Evolutionary conservation across 35 echinoderm and acorn worm genomes (phyloP).

Genomic region (Holothuria glaberrima): DNA sequence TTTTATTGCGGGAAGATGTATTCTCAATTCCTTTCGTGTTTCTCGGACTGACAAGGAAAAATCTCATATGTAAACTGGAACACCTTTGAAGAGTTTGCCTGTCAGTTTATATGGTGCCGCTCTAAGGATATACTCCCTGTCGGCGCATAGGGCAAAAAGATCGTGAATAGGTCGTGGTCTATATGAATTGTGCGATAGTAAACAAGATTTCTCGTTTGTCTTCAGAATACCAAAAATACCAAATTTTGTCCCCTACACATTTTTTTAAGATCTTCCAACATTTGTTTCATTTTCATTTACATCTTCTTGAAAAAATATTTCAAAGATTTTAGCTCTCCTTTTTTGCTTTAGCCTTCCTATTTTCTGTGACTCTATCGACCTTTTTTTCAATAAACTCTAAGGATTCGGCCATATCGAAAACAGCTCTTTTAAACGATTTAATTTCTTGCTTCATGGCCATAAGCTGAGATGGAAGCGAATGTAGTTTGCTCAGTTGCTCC

Average conservation of each 20-base stretch:
- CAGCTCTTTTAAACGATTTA: not conserved
- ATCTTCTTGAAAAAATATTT: not conserved
- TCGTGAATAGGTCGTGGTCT: not conserved
- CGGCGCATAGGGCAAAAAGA: not conserved
- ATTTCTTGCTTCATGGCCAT: not conserved
- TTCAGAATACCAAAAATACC: not conserved
- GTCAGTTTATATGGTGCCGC: not conserved
- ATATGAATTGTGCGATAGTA: not conserved
- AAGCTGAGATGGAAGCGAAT: no score
- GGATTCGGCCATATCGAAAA: not conserved
- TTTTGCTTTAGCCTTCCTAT: not conserved
- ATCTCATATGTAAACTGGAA: not conserved
- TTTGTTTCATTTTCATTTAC: not conserved
- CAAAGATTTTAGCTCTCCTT: not conserved
- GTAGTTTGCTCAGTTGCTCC: conserved; percentile 1
- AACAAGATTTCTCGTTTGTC: no score
- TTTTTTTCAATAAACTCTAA: not conserved
- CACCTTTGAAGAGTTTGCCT: not conserved
- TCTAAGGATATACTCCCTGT: not conserved
- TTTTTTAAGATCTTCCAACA: not conserved
- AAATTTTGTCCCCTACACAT: not conserved
- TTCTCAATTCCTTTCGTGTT: not conserved
- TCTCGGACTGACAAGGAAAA: no score
- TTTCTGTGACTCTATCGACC: no score
- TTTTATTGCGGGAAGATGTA: not conserved